Evolutionary conservation across 2,888 invertebrate genomes (phyloP).

Genomic region (Scelioninae gen. 1): DNA sequence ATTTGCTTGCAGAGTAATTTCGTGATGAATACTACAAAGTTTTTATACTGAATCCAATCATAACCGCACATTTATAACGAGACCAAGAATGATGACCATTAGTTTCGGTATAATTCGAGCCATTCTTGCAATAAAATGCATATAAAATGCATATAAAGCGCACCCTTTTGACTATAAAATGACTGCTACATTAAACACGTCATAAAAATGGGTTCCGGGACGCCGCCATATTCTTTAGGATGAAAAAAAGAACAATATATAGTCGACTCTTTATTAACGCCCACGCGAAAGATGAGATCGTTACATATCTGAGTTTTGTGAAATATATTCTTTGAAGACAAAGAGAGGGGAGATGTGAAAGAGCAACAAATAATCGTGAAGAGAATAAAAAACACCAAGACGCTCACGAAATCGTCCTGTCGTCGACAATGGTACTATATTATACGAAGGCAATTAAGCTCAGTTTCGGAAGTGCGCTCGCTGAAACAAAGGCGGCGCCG

Average conservation of each 20-base stretch:
- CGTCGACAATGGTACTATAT: slow-evolving; percentile 76
- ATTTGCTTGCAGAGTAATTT: no score
- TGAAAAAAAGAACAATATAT: slow-evolving; percentile 32
- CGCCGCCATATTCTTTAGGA: slow-evolving; percentile 29
- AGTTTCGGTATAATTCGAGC: slow-evolving; percentile 39
- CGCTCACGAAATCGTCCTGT: slow-evolving; percentile 74
- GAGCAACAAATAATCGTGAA: slow-evolving; percentile 49
- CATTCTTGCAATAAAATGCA: slow-evolving; percentile 53
- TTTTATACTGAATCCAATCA: slow-evolving; percentile 22
- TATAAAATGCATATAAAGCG: slow-evolving; percentile 50
- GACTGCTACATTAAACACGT: slow-evolving; percentile 56
- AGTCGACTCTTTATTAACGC: slow-evolving; percentile 61
- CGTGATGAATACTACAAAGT: slow-evolving; percentile 22
- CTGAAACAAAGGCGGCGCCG: slow-evolving; percentile 76
- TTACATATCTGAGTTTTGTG: slow-evolving; percentile 58
- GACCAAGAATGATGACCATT: slow-evolving; percentile 44
- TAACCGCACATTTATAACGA: slow-evolving; percentile 43
- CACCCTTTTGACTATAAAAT: slow-evolving; percentile 59
- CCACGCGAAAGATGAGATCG: slow-evolving; percentile 61
- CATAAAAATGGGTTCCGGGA: slow-evolving; percentile 53
- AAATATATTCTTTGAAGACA: slow-evolving; percentile 52
- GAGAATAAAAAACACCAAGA: slow-evolving; percentile 66
- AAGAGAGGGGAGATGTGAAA: slow-evolving; percentile 26
- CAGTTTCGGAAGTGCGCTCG: slow-evolving; percentile 73
- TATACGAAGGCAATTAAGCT: slow-evolving; percentile 77